Evolutionary conservation across 2,888 invertebrate species (phyloP), one percentile per base, ranked within the genome.

Genomic region (Nemoura dubitans): DNA sequence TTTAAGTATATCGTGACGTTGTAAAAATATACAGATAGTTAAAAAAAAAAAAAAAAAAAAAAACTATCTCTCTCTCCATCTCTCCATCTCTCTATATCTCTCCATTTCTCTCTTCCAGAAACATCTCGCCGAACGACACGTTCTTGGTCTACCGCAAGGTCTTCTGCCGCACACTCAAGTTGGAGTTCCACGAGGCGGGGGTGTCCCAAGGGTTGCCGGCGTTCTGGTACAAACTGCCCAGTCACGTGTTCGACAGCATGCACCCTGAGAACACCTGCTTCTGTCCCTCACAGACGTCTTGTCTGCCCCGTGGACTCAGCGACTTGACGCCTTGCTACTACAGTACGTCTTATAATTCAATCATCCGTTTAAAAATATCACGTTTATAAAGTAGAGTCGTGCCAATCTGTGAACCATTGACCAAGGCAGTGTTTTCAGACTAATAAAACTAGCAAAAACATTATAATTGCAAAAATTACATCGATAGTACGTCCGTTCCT

Each of bases 111-210:
- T 27, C 2, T 83, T 92, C 10, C 87, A 87, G 87, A 25, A 27
- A 76, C 36, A 76, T 87, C 42, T 92, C 93, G 86, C 92, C 92
- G 86, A 91, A 92, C 0, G 92, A 92, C 0, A 90, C 91, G 0
- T 92, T 97, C 88, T 91, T 93, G 26, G 90, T 97, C 10, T 97
- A 94, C 91, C 93, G 96, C 29, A 94, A 95, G 89, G 94, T 96
- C 0, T 95, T 97, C 89, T 98, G 97, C 90, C 93, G 97, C 82
- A 93, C 95, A 0, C 89, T 97, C 76, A 94, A 93, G 0, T 91
- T 95, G 78, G 90, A 90, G 0, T 95, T 92, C 88, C 90, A 91
- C 27, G 92, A 90, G 87, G 87, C 89, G 6, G 76, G 29, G 21
- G 0, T 76, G 26, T 25, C 28, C 16, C 27, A 27, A 5, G 84